Base-by-base conservation (phyloP, 1,140 invertebrate species). In the Hycleus cichorii region DNA sequence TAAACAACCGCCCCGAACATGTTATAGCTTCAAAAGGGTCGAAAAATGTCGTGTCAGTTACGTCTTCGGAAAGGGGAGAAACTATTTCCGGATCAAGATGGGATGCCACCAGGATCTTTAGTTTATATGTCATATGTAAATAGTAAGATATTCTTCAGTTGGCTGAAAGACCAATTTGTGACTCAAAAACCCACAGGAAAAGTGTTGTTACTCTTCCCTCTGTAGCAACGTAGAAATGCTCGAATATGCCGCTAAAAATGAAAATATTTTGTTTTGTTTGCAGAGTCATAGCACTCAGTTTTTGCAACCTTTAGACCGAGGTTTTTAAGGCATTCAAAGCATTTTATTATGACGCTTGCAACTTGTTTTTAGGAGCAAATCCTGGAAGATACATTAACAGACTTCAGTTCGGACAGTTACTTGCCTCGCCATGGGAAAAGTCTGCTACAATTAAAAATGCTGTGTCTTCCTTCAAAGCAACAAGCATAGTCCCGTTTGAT, bases 61-160 rank as follows among this genome's bases (percentile, higher is more conserved):
- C 62, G 8, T 47, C 53, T 8, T 44, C 11, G 0, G 40, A 54
- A 39, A 54, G 71, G 60, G 66, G 68, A n/a, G 72, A 73, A 60
- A 75, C 64, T 2, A 62, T 74, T 5, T 64, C 61, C 9, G 45
- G 73, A 24, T 69, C 56, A 67, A 56, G 66, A 72, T 45, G 65
- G 64, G 8, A 48, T 75, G 42, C 74, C 72, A 27, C 56, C 57
- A 25, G 68, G 69, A 6, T 68, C 64, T 18, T 27, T 54, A 32
- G 63, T 70, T 11, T 68, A 58, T 11, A 71, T 74, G 68, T 66
- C 62, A 1, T 73, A 72, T 52, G 60, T 75, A 8, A 76, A 32
- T 32, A 32, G 32, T 32, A 7, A 32, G 58, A 46, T 24, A 24
- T 46, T 18, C 26, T 24, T 24, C 44, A 46, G 12, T 8, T 26